Evolutionary conservation across 2,113 vertebrate genomes (phyloP).

Genomic region (Daubentonia madagascariensis): DNA sequence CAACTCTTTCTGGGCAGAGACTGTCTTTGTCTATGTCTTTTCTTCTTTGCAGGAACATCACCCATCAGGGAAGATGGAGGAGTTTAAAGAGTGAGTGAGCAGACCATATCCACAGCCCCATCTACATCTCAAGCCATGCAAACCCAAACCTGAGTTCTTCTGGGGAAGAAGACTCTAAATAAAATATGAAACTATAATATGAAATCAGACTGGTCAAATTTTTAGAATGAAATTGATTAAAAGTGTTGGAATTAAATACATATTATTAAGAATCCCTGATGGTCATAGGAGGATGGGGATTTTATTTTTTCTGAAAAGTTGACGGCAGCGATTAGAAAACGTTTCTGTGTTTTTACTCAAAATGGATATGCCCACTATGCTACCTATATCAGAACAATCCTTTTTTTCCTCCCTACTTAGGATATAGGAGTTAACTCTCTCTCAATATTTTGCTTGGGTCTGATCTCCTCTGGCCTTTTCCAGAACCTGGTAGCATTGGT

Average conservation of each 20-base stretch:
- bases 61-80: not conserved
- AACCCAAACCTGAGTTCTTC: not conserved
- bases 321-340: not conserved
- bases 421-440: not conserved
- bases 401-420: too few species aligned
- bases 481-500: not conserved
- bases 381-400: too few species aligned
- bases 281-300: not conserved
- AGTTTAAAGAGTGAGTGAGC: not conserved
- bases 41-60: not conserved
- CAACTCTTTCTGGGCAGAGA: not conserved
- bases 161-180: not conserved
- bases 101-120: not conserved
- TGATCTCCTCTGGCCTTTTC: not conserved
- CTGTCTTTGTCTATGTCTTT: not conserved
- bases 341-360: not conserved
- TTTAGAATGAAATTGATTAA: not conserved
- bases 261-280: not conserved
- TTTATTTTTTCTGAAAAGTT: not conserved
- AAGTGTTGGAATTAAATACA: not conserved
- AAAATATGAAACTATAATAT: not conserved
- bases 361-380: accelerated
- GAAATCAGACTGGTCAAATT: not conserved
- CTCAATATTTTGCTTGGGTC: not conserved
- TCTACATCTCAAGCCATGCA: not conserved